Base-by-base conservation (phyloP, 2,113 vertebrate genomes). In the Leucosticte australis region DNA sequence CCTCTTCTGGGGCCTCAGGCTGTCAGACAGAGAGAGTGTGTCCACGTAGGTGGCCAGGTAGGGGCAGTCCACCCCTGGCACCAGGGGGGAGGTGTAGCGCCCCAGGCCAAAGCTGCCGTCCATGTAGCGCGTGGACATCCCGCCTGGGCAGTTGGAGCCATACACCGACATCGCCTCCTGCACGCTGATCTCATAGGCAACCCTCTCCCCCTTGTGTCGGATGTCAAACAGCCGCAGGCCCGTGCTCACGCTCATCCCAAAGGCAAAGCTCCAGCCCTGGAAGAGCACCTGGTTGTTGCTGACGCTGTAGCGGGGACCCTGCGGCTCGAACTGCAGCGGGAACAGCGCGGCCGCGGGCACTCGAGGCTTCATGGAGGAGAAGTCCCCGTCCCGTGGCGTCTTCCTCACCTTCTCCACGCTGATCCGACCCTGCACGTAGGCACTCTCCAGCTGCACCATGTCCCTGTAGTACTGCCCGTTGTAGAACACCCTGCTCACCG, bases 81-180 rank as follows among this genome's bases (percentile, higher is more conserved):
- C 98, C 56, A 99, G 95, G 50, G 99, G 98, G 15, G 98, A 98
- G 6, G 97, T 96, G 64, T 98, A 98, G 46, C 95, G 97, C 1
- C 99, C 99, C 4, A 99, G 98, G 13, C 98, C 98, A 4, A 98
- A 98, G 90, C 97, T 98, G 1, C 98, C 85, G n/a, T 99, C 99
- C 87, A 99, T 89, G 86, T 99, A 99, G 75, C 99, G 98, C 10
- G 98, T 98, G 26, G 98, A 88, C 50, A 98, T 98, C 75, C 98
- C 98, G 0, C 96, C 98, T 0, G 99, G 99, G 6, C 98, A 98
- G 49, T 97, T 94, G 3, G 98, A 98, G 11, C 99, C 98, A 3
- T 99, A 99, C 82, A 99, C 96, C 0, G 98, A 98, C 93, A 98
- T 92, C 3, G 99, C 98, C 96, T 99, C 99, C 64, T 99, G 98